Evolutionary conservation across 2,113 vertebrate species (phyloP).

Genomic region (Myotis lucifugus): DNA sequence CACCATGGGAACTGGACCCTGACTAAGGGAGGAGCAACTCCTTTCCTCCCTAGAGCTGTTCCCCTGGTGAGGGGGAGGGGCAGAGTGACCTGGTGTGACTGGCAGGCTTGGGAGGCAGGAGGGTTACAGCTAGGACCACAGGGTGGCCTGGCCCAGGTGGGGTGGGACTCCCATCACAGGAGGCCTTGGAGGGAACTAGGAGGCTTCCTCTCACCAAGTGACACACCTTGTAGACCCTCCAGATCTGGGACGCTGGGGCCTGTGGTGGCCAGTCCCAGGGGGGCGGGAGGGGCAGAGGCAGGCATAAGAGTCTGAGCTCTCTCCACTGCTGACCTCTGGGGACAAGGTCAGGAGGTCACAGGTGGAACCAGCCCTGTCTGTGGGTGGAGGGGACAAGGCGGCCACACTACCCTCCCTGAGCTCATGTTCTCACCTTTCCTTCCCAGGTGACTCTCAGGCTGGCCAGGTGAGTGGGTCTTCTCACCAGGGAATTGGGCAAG

Average conservation of each 20-base stretch:
- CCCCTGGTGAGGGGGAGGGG: neutral
- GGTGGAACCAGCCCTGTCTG: neutral
- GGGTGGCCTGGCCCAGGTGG: rapidly evolving
- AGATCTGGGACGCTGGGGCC: neutral
- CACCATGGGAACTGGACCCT: neutral
- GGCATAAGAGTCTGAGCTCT: neutral
- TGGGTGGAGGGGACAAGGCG: neutral
- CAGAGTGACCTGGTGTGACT: neutral
- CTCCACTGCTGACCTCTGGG: neutral
- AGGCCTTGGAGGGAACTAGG: neutral
- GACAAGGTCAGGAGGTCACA: neutral
- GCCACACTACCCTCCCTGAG: neutral
- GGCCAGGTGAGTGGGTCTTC: slow-evolving; percentile 79
- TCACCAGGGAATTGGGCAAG: neutral
- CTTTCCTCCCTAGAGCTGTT: neutral
- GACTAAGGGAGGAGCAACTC: neutral
- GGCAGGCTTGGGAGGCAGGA: neutral
- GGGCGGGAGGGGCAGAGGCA: neutral
- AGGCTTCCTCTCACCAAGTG: neutral
- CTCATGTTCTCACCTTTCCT: slow-evolving; percentile 74
- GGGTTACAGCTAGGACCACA: neutral
- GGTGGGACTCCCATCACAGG: neutral
- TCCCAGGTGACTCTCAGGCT: slow-evolving; percentile 80
- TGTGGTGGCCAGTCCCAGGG: neutral
- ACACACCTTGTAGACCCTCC: neutral